Base-by-base conservation (phyloP, 2,113 vertebrate species). In the Daubentonia madagascariensis region DNA sequence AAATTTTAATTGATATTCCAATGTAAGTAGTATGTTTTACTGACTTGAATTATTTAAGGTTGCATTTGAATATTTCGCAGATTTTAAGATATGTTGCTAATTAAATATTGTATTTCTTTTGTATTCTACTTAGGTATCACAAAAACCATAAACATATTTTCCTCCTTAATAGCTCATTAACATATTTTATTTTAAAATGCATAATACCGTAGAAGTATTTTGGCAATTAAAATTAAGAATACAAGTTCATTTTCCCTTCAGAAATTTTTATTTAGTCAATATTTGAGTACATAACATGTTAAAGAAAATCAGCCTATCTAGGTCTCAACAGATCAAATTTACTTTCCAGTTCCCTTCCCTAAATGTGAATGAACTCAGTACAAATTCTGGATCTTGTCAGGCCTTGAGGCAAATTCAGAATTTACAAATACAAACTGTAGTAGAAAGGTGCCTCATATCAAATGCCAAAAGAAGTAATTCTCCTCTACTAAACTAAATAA, bases 381-480 rank as follows among this genome's bases (percentile, higher is more conserved):
- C 40, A 81, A 92, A 89, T 98, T 96, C 85, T 96, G 91, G 48
- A 76, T 94, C 57, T 97, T 96, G 30, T 81, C 45, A 86, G 75
- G 32, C 43, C 52, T 96, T 18, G 80, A 97, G 94, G 61, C 0
- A 98, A 98, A 97, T 94, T 93, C 75, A 85, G 57, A 96, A 79
- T 97, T 90, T 95, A 78, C 61, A 72, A 97, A 97, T 91, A 13
- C 4, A 95, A 85, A 23, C 23, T 50, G 14, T 79, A 97, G 48
- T 5, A 6, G 85, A 92, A 95, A 89, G 22, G 84, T 96, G 91
- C 59, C 32, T 6, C 30, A 25, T 35, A 96, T 67, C 23, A 91
- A 90, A 95, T 50, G 12, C 67, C 35, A 84, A 59, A 98, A 96
- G 92, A 98, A 96, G 89, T 92, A 96, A 90, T 97, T 97, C 11